Evolutionary conservation across 2,888 invertebrate species (phyloP).

Genomic region (Polia nebulosa): DNA sequence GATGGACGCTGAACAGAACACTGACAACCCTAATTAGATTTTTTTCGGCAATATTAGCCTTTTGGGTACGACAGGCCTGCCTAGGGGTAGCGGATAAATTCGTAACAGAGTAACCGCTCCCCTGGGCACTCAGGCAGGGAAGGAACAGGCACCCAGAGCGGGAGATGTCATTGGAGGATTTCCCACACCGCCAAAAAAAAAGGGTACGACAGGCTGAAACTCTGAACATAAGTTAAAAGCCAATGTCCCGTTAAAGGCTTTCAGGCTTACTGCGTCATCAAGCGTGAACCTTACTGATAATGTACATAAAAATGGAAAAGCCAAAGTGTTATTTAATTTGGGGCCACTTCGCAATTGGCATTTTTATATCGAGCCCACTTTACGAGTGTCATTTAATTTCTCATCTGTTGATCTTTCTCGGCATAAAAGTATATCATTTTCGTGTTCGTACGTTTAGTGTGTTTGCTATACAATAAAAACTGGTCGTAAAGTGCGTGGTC

Average conservation of each 20-base stretch:
- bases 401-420: slow-evolving; percentile 58
- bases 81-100: no score
- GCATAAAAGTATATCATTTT: slow-evolving; percentile 60
- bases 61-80: background rate
- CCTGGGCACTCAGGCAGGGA: no score
- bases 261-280: background rate
- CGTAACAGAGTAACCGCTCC: no score
- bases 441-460: slow-evolving; percentile 51
- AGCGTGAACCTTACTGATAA: slow-evolving; percentile 16
- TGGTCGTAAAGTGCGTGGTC: slow-evolving; percentile 52
- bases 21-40: background rate
- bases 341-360: slow-evolving; percentile 4
- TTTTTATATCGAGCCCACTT: slow-evolving; percentile 42
- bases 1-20: background rate
- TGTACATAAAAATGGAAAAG: slow-evolving; percentile 20
- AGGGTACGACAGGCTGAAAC: background rate
- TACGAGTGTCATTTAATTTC: slow-evolving; percentile 54
- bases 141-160: no score
- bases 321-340: slow-evolving; percentile 35
- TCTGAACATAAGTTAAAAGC: slow-evolving; percentile 1
- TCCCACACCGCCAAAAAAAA: no score
- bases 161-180: no score
- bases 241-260: background rate
- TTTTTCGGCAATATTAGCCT: background rate
- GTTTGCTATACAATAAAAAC: slow-evolving; percentile 59